These are phyloP conservation scores for Conus canariensis DNA, from an alignment of 2,888 invertebrate genomes.

Conservation along the genomic window DNA sequence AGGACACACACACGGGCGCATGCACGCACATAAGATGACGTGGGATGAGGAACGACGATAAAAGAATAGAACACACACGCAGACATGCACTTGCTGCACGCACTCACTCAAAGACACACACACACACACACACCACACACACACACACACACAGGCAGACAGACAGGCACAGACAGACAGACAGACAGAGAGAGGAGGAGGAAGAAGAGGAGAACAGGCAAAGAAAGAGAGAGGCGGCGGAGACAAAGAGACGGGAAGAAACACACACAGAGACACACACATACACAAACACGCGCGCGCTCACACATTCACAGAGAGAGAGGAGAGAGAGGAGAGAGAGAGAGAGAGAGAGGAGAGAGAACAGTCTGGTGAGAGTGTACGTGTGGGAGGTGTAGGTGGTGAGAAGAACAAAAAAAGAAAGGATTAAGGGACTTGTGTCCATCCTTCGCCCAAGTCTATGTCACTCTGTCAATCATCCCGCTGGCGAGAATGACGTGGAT, in stretches of 20 bases:
- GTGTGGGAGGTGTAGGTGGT: no score
- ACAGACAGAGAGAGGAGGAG: not conserved
- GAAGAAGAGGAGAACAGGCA: not conserved
- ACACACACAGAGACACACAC: constrained; percentile 5
- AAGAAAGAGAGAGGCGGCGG: not conserved
- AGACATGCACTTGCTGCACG: not conserved
- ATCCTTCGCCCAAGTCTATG: no score
- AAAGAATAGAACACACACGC: not conserved
- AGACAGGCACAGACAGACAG: not conserved
- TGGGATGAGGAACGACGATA: not conserved
- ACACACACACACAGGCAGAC: not conserved
- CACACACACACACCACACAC: not conserved
- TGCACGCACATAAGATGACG: not conserved
- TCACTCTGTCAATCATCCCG: no score
- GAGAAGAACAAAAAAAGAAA: no score
- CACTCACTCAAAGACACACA: constrained; percentile 17
- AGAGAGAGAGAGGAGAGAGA: no score
- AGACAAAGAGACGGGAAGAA: no score
- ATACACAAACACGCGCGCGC: not conserved
- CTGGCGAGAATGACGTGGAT: no score
- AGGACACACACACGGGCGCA: not conserved
- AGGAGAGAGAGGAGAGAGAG: not conserved
- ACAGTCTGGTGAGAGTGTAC: no score
- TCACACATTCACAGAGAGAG: not conserved
- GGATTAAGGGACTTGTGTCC: no score